Evolutionary conservation across 1,140 invertebrate genomes (phyloP).

Genomic region (Nautilus pompilius): DNA sequence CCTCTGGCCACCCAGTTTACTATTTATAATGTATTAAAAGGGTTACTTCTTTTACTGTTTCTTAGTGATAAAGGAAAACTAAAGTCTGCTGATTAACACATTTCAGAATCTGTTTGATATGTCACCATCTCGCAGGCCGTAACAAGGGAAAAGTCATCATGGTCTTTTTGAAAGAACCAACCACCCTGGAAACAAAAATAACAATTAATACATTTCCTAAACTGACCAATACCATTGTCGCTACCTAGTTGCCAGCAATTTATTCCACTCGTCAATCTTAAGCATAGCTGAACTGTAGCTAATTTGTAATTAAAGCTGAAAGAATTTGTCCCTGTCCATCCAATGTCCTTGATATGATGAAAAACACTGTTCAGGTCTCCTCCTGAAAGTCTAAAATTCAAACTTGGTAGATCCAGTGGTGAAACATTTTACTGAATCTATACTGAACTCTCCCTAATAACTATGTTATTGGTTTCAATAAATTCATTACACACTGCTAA

Average conservation of each 20-base stretch:
- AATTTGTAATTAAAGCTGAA: no score
- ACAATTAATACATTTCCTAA: neutral
- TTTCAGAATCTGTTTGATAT: no score
- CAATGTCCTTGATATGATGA: constrained; percentile 34
- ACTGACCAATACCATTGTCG: constrained; percentile 7
- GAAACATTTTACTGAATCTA: neutral
- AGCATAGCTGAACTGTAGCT: no score
- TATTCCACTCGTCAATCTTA: constrained; percentile 11
- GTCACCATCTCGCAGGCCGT: no score
- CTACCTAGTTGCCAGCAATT: constrained; percentile 1
- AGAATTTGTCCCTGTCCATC: constrained; percentile 15
- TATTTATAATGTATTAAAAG: no score
- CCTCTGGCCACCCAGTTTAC: no score
- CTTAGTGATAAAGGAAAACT: no score
- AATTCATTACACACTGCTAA: neutral
- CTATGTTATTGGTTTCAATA: neutral
- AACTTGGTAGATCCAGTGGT: neutral
- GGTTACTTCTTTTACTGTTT: no score
- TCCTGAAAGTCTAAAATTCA: constrained; percentile 21
- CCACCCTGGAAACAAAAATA: neutral
- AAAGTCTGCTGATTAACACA: no score
- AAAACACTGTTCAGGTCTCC: constrained; percentile 39
- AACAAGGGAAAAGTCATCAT: no score
- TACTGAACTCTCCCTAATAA: neutral
- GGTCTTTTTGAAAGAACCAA: no score